These are phyloP conservation scores for Drosophila quadrilineata DNA, from an alignment of 1,140 invertebrate genomes.

Conservation along the genomic window DNA sequence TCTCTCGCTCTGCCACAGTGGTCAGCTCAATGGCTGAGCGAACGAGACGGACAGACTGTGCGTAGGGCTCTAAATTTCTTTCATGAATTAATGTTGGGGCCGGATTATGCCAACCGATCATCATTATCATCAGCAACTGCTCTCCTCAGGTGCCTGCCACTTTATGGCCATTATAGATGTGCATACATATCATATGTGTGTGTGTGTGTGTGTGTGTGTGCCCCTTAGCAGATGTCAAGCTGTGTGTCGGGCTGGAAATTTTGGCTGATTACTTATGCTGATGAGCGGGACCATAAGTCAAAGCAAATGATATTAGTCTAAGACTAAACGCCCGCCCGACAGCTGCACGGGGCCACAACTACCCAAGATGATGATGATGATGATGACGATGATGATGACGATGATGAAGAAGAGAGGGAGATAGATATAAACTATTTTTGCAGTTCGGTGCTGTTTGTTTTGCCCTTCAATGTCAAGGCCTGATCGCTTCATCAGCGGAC, in stretches of 20 bases:
- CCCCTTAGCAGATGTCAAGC: conserved; percentile 62
- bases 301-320: no score
- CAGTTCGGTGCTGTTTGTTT: not conserved
- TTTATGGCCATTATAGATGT: no score
- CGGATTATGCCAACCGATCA: conserved; percentile 52
- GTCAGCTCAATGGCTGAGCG: no score
- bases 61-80: conserved; percentile 64
- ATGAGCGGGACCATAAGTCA: conserved; percentile 20
- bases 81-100: conserved; percentile 72
- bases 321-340: no score
- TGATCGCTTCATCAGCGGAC: conserved; percentile 67
- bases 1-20: conserved; percentile 22
- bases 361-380: no score
- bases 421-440: no score
- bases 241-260: conserved; percentile 57
- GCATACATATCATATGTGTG: conserved; percentile 25
- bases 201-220: conserved; percentile 15
- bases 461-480: conserved; percentile 65
- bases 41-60: not conserved
- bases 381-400: no score
- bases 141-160: conserved; percentile 57
- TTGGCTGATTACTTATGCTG: conserved; percentile 39
- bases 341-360: no score
- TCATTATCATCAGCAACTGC: conserved; percentile 17
- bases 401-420: no score